Evolutionary conservation across 2,113 vertebrate species (phyloP), one percentile per base, ranked within the genome.

Genomic region (Calidris pugnax): DNA sequence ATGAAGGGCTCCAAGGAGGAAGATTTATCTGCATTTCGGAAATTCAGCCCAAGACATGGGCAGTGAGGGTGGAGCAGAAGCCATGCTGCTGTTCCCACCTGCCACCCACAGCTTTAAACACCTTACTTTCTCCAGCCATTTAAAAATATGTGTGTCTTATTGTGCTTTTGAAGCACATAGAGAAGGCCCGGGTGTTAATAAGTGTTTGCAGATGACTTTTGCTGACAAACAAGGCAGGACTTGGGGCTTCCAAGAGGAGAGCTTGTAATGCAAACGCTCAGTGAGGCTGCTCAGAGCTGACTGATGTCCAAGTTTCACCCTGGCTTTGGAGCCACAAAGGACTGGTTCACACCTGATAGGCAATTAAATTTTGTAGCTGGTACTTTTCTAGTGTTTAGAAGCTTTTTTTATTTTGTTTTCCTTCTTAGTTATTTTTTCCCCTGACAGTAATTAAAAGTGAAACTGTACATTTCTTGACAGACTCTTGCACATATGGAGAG

Each of bases 401-500:
- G 79, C 75, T 43, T 56, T 63, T 69, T 72, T 39, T 48, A 85
- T 94, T 96, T 97, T 96, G 78, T 96, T 96, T 95, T 87, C 82
- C 93, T 95, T 89, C 88, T 92, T 89, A 79, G 91, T 91, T 97
- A 79, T 95, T 96, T 95, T 92, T 90, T 71, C 83, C 83, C 93
- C 85, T 93, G 94, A 59, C 95, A 95, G 96, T 95, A 97, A 97
- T 93, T 95, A 97, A 97, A 97, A 97, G 93, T 96, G 94, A 95
- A 97, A 89, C 57, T 96, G 96, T 96, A 96, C 93, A 95, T 97
- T 96, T 92, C 92, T 97, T 97, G 96, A 95, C 97, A 97, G 95
- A 95, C 95, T 96, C 96, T 92, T 19, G 97, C 96, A 95, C 97
- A 97, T 97, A 97, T 97, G 97, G 97, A 97, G 97, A 94, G 95